Conservation (phyloP, 2,797 vertebrate genomes). For the Vultur gryphus region DNA sequence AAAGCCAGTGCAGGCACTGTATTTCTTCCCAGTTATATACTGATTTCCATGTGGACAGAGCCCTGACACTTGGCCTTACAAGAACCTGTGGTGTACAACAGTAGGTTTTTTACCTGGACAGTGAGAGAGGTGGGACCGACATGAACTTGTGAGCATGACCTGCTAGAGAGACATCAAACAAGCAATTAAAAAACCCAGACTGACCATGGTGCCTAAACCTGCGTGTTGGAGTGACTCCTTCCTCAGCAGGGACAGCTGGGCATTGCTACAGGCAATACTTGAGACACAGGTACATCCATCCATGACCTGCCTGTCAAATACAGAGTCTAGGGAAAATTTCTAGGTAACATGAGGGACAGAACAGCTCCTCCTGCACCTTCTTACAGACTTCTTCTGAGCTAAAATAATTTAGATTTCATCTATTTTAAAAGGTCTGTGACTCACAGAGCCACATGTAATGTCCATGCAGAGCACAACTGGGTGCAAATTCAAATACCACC, state of each 20-base stretch:
- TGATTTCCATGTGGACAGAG: not conserved
- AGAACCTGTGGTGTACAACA: not conserved
- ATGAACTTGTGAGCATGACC: not conserved
- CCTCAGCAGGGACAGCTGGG: not conserved
- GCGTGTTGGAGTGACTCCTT: not conserved
- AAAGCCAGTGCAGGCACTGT: not conserved
- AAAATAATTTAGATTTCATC: not conserved
- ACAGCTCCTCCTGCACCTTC: not conserved
- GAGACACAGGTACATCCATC: not conserved
- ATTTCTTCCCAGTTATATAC: not conserved
- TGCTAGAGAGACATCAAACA: not conserved
- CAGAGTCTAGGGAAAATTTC: not conserved
- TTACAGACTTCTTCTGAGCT: not conserved
- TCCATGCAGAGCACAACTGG: not conserved
- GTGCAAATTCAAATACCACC: not conserved
- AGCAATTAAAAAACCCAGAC: not conserved
- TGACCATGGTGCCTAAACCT: not conserved
- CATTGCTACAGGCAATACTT: not conserved
- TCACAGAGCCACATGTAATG: not conserved
- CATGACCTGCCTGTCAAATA: not conserved
- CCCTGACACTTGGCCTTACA: not conserved
- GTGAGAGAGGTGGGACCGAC: not conserved
- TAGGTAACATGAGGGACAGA: not conserved
- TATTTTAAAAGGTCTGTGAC: not conserved
- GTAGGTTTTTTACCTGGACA: not conserved